Base-by-base conservation (phyloP, 2,113 vertebrate genomes). In the Alaudala cheleensis region DNA sequence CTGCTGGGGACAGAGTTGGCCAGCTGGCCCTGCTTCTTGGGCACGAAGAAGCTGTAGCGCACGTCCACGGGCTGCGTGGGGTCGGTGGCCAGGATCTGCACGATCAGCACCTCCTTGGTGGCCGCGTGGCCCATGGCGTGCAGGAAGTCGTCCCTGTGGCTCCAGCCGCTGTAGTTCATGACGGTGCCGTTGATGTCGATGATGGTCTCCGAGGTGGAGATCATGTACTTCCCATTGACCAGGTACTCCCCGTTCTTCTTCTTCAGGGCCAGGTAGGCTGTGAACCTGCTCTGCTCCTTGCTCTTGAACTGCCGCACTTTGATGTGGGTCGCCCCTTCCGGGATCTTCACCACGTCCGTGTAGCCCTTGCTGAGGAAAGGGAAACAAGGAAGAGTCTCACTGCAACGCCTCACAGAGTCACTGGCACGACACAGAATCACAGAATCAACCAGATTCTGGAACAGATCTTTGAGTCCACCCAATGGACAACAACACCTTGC, bases 151-250 rank as follows among this genome's bases (percentile, higher is more conserved):
- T 99, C 99, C 65, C 95, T 97, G 80, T 99, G 99, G 94, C 99
- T 99, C 99, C 99, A 99, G 31, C 99, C 99, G 1, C 99, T 99
- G 97, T 99, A 99, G 98, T 99, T 99, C 95, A 99, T 98, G 85
- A 99, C 98, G 3, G 99, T 99, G 44, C 99, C 99, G 0, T 99
- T 99, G 97, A 99, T 97, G 19, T 99, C 98, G 51, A 99, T 98
- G 97, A 99, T 98, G 3, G 98, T 99, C 96, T 99, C 99, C 0
- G 99, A 99, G 57, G 99, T 99, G 96, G 99, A 99, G 98, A 99
- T 99, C 99, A 99, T 99, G 56, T 99, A 99, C 83, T 99, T 99
- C 10, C 99, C 99, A 8, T 99, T 99, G 34, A 99, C 97, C 81
- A 99, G 98, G 97, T 99, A 99, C 69, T 99, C 99, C 56, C 98